Evolutionary conservation across 2,888 invertebrate genomes (phyloP), one percentile per base, ranked within the genome.

Genomic region (Pachliopta kotzebuea): DNA sequence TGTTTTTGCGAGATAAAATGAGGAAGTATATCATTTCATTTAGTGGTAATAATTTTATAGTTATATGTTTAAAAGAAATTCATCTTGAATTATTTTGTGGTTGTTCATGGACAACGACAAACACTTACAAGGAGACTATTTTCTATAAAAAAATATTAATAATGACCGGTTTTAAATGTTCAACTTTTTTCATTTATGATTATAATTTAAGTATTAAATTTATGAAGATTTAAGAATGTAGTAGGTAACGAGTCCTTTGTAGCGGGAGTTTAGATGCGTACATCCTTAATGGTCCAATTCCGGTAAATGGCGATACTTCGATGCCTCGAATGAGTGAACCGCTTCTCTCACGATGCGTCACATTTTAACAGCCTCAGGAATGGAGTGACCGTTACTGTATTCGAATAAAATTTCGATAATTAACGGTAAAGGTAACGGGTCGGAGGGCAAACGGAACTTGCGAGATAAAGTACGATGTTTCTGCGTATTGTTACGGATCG

Each of bases 391-490:
- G 88, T 89, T 88, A 88, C 73, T 77, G 83, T 79, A 81, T 79
- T 79, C 80, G 76, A 81, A 85, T 83, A 81, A 83, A 80, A 78
- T 78, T 81, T 81, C 72, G 77, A 81, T 85, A 86, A 89, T 90
- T 85, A 90, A 90, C 90, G 86, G 90, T 86, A 85, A 80, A 83
- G 72, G 75, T 89, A 88, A 88, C 88, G 88, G 89, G 83, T 85
- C 77, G 84, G 83, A 87, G 85, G 86, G 75, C 75, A 70, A 73
- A 73, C 67, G 70, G 72, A 62, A 64, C 68, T 67, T 62, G 49
- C 63, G 67, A 67, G 68, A 72, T 73, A 71, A 74, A 71, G 71
- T 70, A 72, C 67, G 57, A 56, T 26, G 60, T 17, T 52, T 52
- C 53, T 21, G 24, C 37, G 49, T 58, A 29, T 31, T 56, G 54